phyloP scores from a whole-genome alignment of 2,888 invertebrate species.

The Zaprionus bogoriensis region DNA sequence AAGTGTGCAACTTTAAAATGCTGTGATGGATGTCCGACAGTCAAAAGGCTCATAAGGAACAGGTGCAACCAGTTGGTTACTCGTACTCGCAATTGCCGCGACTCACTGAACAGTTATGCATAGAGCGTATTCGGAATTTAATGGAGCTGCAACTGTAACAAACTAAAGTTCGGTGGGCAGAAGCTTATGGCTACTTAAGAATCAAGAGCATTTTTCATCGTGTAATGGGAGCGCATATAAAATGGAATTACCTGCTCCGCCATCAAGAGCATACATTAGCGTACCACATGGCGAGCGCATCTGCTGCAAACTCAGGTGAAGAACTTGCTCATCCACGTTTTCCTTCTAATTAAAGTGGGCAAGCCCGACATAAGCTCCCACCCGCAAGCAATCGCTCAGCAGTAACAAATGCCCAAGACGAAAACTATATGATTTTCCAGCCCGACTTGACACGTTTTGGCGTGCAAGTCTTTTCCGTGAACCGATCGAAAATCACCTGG shows the following conservation, averaged over 20 bases:
- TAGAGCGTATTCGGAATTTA: conserved; percentile 29
- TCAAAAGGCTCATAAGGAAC: conserved; percentile 37
- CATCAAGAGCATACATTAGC: background rate
- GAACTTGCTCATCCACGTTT: background rate
- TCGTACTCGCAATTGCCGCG: background rate
- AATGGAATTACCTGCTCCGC: background rate
- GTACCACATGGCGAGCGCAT: background rate
- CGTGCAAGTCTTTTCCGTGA: conserved; percentile 18
- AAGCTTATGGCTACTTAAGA: background rate
- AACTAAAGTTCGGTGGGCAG: conserved; percentile 22
- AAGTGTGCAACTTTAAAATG: conserved; percentile 40
- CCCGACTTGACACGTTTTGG: conserved; percentile 34
- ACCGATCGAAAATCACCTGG: conserved; percentile 50
- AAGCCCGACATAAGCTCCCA: background rate
- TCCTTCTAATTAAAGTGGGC: background rate
- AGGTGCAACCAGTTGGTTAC: conserved; percentile 45
- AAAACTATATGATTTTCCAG: background rate
- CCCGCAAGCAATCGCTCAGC: background rate
- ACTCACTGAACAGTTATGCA: background rate
- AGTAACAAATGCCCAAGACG: background rate
- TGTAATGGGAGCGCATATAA: background rate
- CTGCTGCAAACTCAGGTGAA: background rate
- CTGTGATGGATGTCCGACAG: conserved; percentile 19
- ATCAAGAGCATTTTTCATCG: background rate
- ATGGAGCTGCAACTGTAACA: conserved; percentile 13